Base-by-base conservation (phyloP, 1,140 invertebrate genomes). In the Caerostris darwini region DNA sequence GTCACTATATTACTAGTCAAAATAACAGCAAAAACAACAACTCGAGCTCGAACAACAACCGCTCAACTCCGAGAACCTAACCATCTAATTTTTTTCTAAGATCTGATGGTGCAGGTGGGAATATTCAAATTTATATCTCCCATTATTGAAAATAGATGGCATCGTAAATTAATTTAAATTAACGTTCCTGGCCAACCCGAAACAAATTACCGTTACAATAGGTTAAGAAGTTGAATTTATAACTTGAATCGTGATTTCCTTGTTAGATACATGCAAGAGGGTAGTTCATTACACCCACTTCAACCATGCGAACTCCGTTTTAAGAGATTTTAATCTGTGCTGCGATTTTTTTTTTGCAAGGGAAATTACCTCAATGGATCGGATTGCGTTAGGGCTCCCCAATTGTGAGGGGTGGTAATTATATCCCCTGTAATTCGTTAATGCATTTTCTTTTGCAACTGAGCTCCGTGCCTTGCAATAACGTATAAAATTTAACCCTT, bases 361-460 rank as follows among this genome's bases (percentile, higher is more conserved):
- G 19, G 69, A 71, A 50, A 71, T 71, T 71, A 34, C 19, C 69
- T 71, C 8, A 71, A 71, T 34, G 8, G 69, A 71, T 71, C 69
- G 19, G 34, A 34, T 71, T 71, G 69, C 69, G 69, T 34, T 34
- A 71, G 69, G 69, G 12, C 19, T 50, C 69, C 34, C 8, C 50
- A 71, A 71, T 71, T 71, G 34, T 50, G n/a, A 34, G 34, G 69
- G 69, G 34, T 10, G 19, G 69, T 34, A 71, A 71, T 71, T 71
- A 71, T 71, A 71, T 71, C 69, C 6, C 17, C 7, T 71, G 69
- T 71, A 50, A 34, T 71, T 71, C 69, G 69, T 71, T 71, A 71
- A 71, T 71, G 69, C 19, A 34, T 50, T 71, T 71, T 71, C 69
- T 71, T 71, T 71, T 50, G 69, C 69, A 71, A 71, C 69, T 71